Evolutionary conservation across 2,113 vertebrate species (phyloP).

Genomic region (Crotalus tigris): DNA sequence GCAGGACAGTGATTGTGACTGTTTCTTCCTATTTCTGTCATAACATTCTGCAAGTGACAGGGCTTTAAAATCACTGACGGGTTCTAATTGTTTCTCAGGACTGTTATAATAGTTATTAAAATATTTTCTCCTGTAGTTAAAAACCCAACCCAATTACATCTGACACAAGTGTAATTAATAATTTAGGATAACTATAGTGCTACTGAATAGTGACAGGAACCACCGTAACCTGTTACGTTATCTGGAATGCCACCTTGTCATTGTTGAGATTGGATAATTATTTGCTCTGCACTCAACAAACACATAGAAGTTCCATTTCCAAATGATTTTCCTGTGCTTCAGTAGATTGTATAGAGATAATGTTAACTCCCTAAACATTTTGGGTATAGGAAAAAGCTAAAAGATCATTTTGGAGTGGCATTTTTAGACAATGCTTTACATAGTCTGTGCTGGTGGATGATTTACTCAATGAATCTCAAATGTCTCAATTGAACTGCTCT

Average conservation of each 20-base stretch:
- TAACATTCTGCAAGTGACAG: background rate
- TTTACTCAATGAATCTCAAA: background rate
- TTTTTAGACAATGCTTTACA: background rate
- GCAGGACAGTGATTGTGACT: background rate
- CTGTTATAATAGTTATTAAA: background rate
- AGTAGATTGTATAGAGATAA: background rate
- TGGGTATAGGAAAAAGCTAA: constrained; percentile 3
- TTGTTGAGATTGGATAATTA: background rate
- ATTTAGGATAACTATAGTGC: background rate
- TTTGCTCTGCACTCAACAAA: background rate
- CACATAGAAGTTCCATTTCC: background rate
- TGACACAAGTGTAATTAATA: background rate
- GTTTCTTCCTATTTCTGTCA: background rate
- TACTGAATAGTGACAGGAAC: background rate
- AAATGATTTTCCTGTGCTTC: background rate
- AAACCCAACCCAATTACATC: background rate
- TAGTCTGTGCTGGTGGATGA: background rate
- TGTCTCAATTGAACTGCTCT: constrained; percentile 6
- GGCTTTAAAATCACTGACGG: background rate
- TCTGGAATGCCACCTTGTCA: background rate
- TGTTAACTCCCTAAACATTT: background rate
- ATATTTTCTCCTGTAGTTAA: background rate
- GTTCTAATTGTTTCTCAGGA: background rate
- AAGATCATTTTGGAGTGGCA: constrained; percentile 2
- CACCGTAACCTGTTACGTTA: background rate